These are phyloP conservation scores for Amblyteles armatorius DNA, from an alignment of 2,888 invertebrate species.

Conservation along the genomic window DNA sequence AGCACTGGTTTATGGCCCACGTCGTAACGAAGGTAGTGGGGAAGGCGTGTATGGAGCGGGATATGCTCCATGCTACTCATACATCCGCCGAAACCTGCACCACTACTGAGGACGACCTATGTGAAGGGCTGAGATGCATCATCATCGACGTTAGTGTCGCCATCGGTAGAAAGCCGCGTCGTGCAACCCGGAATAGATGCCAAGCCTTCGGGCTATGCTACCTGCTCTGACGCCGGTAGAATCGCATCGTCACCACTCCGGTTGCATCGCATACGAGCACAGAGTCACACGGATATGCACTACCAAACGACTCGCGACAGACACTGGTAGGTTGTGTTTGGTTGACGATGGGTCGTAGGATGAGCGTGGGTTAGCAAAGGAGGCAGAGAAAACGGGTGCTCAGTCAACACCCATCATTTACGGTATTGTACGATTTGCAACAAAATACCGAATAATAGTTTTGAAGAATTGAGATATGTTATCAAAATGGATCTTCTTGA, in stretches of 20 bases:
- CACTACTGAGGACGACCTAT: conserved; percentile 13
- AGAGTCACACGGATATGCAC: neutral
- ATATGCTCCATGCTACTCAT: neutral
- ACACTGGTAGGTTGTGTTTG: neutral
- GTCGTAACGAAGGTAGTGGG: conserved; percentile 30
- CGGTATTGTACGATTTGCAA: neutral
- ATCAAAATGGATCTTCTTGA: neutral
- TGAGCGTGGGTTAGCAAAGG: conserved; percentile 8
- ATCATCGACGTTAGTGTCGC: conserved; percentile 47
- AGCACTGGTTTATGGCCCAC: neutral
- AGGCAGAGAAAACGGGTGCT: conserved; percentile 1
- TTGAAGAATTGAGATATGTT: neutral
- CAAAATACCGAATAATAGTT: neutral
- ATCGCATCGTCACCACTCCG: conserved; percentile 78
- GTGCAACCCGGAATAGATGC: conserved; percentile 33
- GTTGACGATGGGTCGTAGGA: conserved; percentile 19
- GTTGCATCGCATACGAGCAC: conserved; percentile 74
- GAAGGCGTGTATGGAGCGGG: conserved; percentile 15
- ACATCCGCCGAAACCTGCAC: conserved; percentile 1
- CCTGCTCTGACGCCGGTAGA: conserved; percentile 39
- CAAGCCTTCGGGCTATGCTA: conserved; percentile 10
- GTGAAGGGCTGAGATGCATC: conserved; percentile 34
- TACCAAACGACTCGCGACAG: neutral
- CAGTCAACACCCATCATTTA: neutral
- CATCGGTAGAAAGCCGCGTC: conserved; percentile 39